Percentiles rank a stretch among this genome's conserved stretches.
Conservation (phyloP, 2,797 vertebrate species). For the Labeo calbasu region DNA sequence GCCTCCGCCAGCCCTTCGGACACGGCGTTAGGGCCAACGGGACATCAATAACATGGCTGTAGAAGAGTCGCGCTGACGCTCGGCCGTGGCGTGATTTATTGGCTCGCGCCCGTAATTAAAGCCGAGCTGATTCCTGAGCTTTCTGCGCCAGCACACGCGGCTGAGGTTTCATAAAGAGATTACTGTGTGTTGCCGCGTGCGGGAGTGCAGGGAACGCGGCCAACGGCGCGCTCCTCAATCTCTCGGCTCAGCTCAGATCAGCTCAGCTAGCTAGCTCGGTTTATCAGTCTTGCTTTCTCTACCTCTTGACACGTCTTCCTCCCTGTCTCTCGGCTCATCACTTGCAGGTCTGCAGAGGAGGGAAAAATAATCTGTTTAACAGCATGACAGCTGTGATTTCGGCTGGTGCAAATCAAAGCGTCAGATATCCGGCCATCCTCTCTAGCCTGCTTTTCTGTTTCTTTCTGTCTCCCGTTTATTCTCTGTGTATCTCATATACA, state of each 20-base stretch:
- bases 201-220: slow-evolving; percentile 52
- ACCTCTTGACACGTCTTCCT: slow-evolving; percentile 28
- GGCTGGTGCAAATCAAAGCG: slow-evolving; percentile 53
- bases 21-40: slow-evolving; percentile 18
- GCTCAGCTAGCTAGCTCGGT: slow-evolving; percentile 29
- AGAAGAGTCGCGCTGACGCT: slow-evolving; percentile 1
- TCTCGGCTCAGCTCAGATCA: slow-evolving; percentile 49
- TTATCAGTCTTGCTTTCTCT: slow-evolving; percentile 42
- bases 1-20: slow-evolving; percentile 38
- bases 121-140: slow-evolving; percentile 49
- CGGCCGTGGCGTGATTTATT: slow-evolving; percentile 40
- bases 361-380: slow-evolving; percentile 63
- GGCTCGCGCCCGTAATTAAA: slow-evolving; percentile 57
- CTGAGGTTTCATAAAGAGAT: slow-evolving; percentile 66
- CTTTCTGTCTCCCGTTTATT: slow-evolving; percentile 25
- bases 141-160: slow-evolving; percentile 52
- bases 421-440: slow-evolving; percentile 32
- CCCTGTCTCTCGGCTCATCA: slow-evolving; percentile 37
- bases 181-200: slow-evolving; percentile 52
- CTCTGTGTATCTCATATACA: slow-evolving; percentile 27
- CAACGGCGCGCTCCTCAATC: slow-evolving; percentile 19
- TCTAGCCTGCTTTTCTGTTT: neutral
- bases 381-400: slow-evolving; percentile 62
- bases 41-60: slow-evolving; percentile 44
- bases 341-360: slow-evolving; percentile 38